Base-by-base conservation (phyloP, 2,797 vertebrate species). In the Falco berigora region DNA sequence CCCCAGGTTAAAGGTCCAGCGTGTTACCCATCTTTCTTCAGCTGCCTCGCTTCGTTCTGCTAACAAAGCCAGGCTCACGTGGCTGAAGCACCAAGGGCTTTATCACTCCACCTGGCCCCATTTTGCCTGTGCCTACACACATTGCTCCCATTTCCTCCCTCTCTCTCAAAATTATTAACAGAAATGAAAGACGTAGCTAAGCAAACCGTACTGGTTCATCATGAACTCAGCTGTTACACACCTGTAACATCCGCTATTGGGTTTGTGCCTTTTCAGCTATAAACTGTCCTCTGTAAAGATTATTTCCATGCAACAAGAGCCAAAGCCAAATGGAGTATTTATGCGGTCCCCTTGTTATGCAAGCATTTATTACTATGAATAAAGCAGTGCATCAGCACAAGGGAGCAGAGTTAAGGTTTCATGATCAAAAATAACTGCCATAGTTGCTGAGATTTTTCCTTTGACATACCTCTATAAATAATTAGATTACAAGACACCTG, bases 401-500 rank as follows among this genome's bases (percentile, higher is more conserved):
- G 68, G 72, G 42, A 92, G 13, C 20, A 40, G 64, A 87, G 13
- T 80, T 88, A 90, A 91, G 83, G 52, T 44, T 46, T 94, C 32
- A 56, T 38, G 36, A 95, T 88, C 72, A 95, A 86, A 88, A 93
- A 84, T 79, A 49, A 62, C 73, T 90, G 59, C 50, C 52, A 27
- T 25, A 93, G 94, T 92, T 96, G 63, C 71, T 82, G 76, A 86
- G 36, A 69, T 71, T 88, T 92, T 88, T 92, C 56, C 38, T 90
- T 90, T 86, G 89, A 87, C 92, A 62, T 69, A 69, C 13, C 46
- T 88, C 49, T 91, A 28, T 87, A 93, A 96, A 94, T 97, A 91
- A 95, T 93, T 95, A 81, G 64, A 94, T 96, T 96, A 94, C 94
- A 93, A 90, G 86, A 75, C 63, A 94, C 93, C 86, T 53, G 61